Base-by-base conservation (phyloP, 2,888 invertebrate genomes). In the Boloria euphrosyne region DNA sequence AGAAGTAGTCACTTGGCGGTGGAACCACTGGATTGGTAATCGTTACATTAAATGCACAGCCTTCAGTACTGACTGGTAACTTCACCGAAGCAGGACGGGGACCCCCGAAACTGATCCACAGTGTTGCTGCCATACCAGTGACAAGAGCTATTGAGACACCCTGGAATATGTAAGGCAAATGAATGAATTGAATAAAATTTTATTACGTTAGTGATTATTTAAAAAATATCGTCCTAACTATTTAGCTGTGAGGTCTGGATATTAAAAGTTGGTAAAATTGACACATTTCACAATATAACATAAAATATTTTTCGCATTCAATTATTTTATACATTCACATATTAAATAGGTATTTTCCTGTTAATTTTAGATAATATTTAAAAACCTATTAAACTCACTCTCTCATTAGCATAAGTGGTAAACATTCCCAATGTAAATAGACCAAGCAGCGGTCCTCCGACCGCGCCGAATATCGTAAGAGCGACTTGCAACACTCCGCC, bases 401-500 rank as follows among this genome's bases (percentile, higher is more conserved):
- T 92, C 84, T 97, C 94, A 79, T 95, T 96, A 5, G 95, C 95
- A 62, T 87, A 93, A 14, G 95, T 94, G 49, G 95, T 95, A 73
- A 95, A 95, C 96, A 98, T 97, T 74, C 98, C 98, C 38, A 97
- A 87, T 0, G 97, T 95, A 80, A 98, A 98, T 1, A 98, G 89
- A 0, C 96, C 97, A 27, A 98, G 87, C n/a, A 97, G 83, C 0
- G 98, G 98, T 0, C 98, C 98, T 0, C 97, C 97, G 3, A 97
- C 95, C 0, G 97, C 95, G 1, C 97, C 97, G 78, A 98, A 97
- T 72, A 97, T 96, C 0, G 97, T 97, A 10, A 97, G 87, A 0
- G 97, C 94, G 0, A 96, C 96, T 86, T 97, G 97, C n/a, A 98
- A 90, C n/a, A 98, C 93, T 0, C 97, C 97, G 0, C 97, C 97